Evolutionary conservation across 2,113 vertebrate species (phyloP), one percentile per base, ranked within the genome.

Genomic region (Nannospalax galili): DNA sequence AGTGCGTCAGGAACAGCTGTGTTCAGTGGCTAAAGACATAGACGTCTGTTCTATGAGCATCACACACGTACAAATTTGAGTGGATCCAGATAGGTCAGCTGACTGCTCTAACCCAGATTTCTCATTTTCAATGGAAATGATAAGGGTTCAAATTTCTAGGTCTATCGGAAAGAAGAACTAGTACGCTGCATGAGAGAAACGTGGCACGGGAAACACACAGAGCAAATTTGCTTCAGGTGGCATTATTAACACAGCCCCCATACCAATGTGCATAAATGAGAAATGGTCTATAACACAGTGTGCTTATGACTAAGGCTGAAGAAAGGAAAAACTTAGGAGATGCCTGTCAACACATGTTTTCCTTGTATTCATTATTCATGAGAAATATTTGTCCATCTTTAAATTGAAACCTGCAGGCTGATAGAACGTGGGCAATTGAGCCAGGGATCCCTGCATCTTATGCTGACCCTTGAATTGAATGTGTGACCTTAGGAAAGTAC

Each of bases 201-300:
- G 28, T 0, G 1, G 12, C 10, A 4, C 8, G 10, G 2, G 24
- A 22, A 56, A 28, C 15, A 28, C 24, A 64, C 4, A 0, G 5
- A 60, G 22, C 24, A 14, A 28, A 24, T 15, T 0, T 14, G 2
- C 1, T 52, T 30, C 9, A 78, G 20, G 9, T 11, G 35, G 1
- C 45, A 64, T 10, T 20, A 3, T 35, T 5, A 48, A 24, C 4
- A 48, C 0, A 3, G n/a, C 37, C 19, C 26, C 1, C 35, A 52
- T 58, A 77, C 19, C 20, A 40, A 19, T 40, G 19, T 81, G 35
- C 72, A 56, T 42, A 75, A 26, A 15, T 35, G 5, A 85, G n/a
- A 82, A 42, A 24, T 1, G 45, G 7, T 26, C 24, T 58, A 6
- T 26, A 17, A 74, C 62, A 45, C 24, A 9, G 11, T 4, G 11